phyloP scores from a whole-genome alignment of 2,113 vertebrate species.

The Gila orcuttii region DNA sequence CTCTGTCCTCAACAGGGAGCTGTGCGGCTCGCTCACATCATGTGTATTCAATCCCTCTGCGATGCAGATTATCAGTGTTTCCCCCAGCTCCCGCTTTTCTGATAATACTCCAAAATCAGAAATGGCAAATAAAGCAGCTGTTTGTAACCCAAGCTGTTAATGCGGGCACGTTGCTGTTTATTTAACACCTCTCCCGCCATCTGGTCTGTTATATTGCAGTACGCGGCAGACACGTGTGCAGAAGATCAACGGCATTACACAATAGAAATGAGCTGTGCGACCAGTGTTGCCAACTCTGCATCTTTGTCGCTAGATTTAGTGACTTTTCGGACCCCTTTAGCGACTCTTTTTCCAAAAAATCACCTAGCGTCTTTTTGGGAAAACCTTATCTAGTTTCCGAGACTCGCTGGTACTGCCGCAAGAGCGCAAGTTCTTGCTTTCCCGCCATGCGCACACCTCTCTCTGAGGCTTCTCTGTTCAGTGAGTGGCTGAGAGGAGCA shows the following conservation, averaged over 20 bases:
- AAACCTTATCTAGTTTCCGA: neutral
- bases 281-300: neutral
- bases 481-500: neutral
- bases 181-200: constrained; percentile 73
- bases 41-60: constrained; percentile 46
- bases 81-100: constrained; percentile 1
- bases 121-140: constrained; percentile 60
- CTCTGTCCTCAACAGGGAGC: constrained; percentile 10
- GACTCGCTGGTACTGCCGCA: neutral
- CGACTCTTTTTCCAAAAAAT: neutral
- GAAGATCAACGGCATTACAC: constrained; percentile 69
- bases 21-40: neutral
- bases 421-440: neutral
- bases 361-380: no score
- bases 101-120: constrained; percentile 45
- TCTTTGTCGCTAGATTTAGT: neutral
- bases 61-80: constrained; percentile 41
- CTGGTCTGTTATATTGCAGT: constrained; percentile 72
- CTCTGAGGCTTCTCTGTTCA: neutral
- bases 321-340: neutral
- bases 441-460: neutral
- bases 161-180: constrained; percentile 68
- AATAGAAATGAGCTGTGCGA: constrained; percentile 54
- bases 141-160: constrained; percentile 68
- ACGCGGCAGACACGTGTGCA: constrained; percentile 59